Percentiles rank a stretch among this genome's conserved stretches.
phyloP scores from a whole-genome alignment of 2,888 invertebrate species.

The Anthrax anthrax region DNA sequence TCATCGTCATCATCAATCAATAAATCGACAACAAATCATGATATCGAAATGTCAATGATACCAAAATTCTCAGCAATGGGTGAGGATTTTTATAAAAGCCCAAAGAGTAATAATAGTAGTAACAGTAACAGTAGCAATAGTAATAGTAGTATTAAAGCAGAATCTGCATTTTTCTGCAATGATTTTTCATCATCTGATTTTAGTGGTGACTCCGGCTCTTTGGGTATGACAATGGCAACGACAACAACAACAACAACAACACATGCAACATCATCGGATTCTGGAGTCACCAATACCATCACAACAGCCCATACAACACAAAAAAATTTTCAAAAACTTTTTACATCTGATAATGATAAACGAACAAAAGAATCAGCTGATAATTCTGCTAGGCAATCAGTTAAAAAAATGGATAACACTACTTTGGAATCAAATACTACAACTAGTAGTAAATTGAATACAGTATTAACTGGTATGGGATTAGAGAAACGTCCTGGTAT shows the following conservation, averaged over 20 bases:
- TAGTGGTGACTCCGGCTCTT: slow-evolving; percentile 41
- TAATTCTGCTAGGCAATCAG: slow-evolving; percentile 5
- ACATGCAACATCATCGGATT: too few species aligned
- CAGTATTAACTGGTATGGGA: slow-evolving; percentile 44
- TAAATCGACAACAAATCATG: neutral
- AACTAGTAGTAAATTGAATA: slow-evolving; percentile 46
- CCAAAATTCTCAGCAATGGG: slow-evolving; percentile 1
- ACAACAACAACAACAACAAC: too few species aligned
- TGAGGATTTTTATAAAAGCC: slow-evolving; percentile 44
- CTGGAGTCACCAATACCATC: slow-evolving; percentile 35
- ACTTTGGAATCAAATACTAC: slow-evolving; percentile 27
- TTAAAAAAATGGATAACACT: slow-evolving; percentile 13
- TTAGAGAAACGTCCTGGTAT: slow-evolving; percentile 61
- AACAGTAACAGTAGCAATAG: too few species aligned
- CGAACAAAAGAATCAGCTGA: slow-evolving; percentile 8
- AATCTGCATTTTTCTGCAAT: slow-evolving; percentile 11
- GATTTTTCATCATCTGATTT: slow-evolving; percentile 12
- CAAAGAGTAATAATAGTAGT: slow-evolving; percentile 40
- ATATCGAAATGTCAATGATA: neutral
- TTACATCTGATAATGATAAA: slow-evolving; percentile 10
- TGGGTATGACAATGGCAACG: slow-evolving; percentile 40
- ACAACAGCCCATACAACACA: too few species aligned
- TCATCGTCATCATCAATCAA: too few species aligned
- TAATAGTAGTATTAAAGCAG: slow-evolving; percentile 7
- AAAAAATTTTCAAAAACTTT: slow-evolving; percentile 3